phyloP scores from a whole-genome alignment of 2,797 vertebrate species.

The Meriones psammophilus region DNA sequence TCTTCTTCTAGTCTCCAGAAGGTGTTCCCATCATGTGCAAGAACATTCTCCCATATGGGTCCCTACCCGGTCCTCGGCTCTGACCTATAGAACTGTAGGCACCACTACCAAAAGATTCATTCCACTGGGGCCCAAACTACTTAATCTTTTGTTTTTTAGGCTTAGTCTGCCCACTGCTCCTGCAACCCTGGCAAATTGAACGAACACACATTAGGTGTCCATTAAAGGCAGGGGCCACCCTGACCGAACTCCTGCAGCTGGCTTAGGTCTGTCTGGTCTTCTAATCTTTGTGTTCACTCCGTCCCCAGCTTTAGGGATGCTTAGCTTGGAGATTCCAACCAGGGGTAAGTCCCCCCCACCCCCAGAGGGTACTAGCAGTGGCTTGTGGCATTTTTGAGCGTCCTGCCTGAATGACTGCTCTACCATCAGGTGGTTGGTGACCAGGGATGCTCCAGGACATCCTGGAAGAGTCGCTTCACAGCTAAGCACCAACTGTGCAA shows the following conservation, averaged over 20 bases:
- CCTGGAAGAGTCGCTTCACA: background rate
- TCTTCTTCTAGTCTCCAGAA: background rate
- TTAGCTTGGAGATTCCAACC: background rate
- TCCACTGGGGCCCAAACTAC: background rate
- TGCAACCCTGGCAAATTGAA: too few species aligned
- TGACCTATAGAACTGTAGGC: background rate
- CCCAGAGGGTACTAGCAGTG: background rate
- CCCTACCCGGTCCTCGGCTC: background rate
- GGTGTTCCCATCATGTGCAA: background rate
- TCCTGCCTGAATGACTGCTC: background rate
- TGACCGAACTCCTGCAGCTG: too few species aligned
- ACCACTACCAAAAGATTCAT: too few species aligned
- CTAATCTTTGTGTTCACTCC: background rate
- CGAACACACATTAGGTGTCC: fast-evolving
- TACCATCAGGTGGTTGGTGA: background rate
- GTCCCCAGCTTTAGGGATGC: too few species aligned
- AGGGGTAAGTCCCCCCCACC: background rate
- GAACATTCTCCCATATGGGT: background rate
- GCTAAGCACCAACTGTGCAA: too few species aligned
- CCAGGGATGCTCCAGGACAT: background rate
- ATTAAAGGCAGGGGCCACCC: background rate
- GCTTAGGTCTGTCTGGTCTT: background rate
- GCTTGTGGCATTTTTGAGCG: background rate
- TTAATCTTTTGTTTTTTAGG: background rate
- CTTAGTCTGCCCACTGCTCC: background rate